phyloP scores from a whole-genome alignment of 2,113 vertebrate genomes.

The Campylorhamphus procurvoides region DNA sequence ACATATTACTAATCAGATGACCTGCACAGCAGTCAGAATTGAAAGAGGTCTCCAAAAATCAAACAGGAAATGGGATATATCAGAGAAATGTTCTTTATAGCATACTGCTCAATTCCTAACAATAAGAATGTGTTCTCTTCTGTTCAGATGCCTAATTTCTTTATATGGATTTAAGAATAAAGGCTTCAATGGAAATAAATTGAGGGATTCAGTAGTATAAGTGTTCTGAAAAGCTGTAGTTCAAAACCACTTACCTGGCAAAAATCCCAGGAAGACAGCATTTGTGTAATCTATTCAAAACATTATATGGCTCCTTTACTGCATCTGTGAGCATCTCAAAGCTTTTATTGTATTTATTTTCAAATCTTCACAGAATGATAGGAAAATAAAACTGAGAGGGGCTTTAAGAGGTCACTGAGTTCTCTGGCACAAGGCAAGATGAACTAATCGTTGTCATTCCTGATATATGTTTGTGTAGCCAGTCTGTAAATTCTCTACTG shows the following conservation, averaged over 20 bases:
- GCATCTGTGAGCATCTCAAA: background rate
- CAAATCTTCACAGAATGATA: slow-evolving; percentile 25
- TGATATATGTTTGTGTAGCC: background rate
- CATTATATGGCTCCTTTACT: slow-evolving; percentile 18
- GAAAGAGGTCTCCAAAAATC: background rate
- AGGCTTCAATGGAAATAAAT: background rate
- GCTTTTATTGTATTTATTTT: slow-evolving; percentile 53
- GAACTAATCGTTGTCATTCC: background rate
- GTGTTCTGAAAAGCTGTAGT: background rate
- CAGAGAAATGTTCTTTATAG: background rate
- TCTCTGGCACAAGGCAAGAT: background rate
- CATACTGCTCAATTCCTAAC: background rate
- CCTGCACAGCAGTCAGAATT: background rate
- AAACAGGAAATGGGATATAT: background rate
- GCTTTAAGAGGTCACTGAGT: background rate
- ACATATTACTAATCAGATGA: background rate
- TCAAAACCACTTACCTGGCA: slow-evolving; percentile 42
- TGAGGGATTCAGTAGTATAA: background rate
- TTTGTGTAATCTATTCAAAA: slow-evolving; percentile 15
- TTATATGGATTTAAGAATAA: background rate
- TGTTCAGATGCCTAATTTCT: background rate
- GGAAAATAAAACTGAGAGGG: slow-evolving; percentile 14
- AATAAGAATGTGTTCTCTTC: background rate
- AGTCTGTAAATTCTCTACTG: background rate
- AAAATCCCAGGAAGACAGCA: slow-evolving; percentile 35